These are phyloP conservation scores for Drosophila tsacasi DNA, from an alignment of 1,140 invertebrate species.

Conservation along the genomic window DNA sequence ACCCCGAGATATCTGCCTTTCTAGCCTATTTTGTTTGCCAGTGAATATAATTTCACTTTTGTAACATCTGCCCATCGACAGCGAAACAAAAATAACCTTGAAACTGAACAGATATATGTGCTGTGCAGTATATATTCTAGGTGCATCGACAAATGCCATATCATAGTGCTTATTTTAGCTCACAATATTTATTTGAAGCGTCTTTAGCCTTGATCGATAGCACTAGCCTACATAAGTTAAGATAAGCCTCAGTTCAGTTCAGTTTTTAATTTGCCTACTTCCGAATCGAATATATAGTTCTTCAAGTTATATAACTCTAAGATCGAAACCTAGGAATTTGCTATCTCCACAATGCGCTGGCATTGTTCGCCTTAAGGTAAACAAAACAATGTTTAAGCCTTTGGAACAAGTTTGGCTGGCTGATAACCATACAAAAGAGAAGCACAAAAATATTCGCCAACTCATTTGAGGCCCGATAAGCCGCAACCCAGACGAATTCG, in stretches of 20 bases:
- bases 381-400: slow-evolving; percentile 33
- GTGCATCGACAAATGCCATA: slow-evolving; percentile 37
- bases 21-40: slow-evolving; percentile 14
- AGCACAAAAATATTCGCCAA: slow-evolving; percentile 31
- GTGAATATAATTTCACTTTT: slow-evolving; percentile 68
- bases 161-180: slow-evolving; percentile 54
- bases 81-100: slow-evolving; percentile 47
- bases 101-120: slow-evolving; percentile 14
- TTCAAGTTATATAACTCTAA: slow-evolving; percentile 52
- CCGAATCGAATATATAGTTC: background rate
- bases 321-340: slow-evolving; percentile 21
- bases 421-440: slow-evolving; percentile 7
- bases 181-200: slow-evolving; percentile 33
- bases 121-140: slow-evolving; percentile 23
- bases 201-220: slow-evolving; percentile 58
- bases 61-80: slow-evolving; percentile 36
- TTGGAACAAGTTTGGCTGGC: slow-evolving; percentile 13
- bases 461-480: slow-evolving; percentile 58
- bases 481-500: slow-evolving; percentile 47
- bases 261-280: background rate
- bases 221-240: background rate
- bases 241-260: background rate
- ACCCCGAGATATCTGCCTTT: slow-evolving; percentile 24
- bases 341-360: slow-evolving; percentile 18
- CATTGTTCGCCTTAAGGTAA: slow-evolving; percentile 27